phyloP scores from a whole-genome alignment of 2,797 vertebrate genomes.

The Pelobates cultripes region DNA sequence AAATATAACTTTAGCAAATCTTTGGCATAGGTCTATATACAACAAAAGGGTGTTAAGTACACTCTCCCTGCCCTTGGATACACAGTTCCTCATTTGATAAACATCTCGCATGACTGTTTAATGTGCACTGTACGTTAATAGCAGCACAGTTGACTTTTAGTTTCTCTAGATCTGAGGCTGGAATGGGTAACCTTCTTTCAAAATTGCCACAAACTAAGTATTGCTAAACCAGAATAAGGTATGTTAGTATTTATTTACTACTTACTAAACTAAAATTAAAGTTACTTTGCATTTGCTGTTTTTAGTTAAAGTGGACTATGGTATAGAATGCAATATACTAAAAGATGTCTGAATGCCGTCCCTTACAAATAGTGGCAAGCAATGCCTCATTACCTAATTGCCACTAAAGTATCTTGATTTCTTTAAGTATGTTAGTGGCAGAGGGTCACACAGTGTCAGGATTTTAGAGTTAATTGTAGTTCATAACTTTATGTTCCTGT shows the following conservation, averaged over 20 bases:
- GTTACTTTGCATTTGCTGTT: no score
- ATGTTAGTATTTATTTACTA: background rate
- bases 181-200: background rate
- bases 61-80: constrained; percentile 1
- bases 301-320: no score
- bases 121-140: background rate
- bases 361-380: no score
- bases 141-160: background rate
- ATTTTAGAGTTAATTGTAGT: no score
- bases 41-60: background rate
- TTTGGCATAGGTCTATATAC: background rate
- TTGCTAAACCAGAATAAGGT: background rate
- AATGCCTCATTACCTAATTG: no score
- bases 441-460: no score
- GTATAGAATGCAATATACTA: no score
- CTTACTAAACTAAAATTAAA: no score
- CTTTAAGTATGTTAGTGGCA: no score
- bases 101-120: constrained; percentile 26
- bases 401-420: no score
- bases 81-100: constrained; percentile 12
- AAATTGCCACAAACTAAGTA: background rate
- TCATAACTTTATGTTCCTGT: no score
- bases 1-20: constrained; percentile 29
- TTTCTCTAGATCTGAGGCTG: background rate
- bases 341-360: no score